Conservation (phyloP, 2,113 vertebrate species). For the Hypocryptadius cinnamomeus region DNA sequence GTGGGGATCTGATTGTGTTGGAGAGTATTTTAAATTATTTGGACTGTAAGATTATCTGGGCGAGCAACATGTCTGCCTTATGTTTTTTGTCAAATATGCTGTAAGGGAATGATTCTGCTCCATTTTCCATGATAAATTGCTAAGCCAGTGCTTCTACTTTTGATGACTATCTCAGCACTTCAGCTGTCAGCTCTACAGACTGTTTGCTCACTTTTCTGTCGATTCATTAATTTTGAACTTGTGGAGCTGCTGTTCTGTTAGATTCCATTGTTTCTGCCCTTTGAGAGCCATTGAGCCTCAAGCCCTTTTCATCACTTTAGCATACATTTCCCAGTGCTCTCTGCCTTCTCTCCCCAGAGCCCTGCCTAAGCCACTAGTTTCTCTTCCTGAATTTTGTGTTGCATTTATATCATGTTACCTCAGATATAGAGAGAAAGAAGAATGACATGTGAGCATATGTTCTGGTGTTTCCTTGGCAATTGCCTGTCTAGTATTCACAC, state of each 20-base stretch:
- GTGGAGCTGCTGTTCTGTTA: conserved; percentile 28
- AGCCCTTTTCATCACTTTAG: not conserved
- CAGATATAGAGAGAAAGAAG: not conserved
- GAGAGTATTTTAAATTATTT: not conserved
- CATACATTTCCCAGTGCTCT: not conserved
- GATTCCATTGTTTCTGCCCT: conserved; percentile 9
- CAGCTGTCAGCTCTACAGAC: conserved; percentile 32
- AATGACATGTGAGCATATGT: not conserved
- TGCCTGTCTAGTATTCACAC: not conserved
- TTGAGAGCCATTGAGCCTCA: not conserved
- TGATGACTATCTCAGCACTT: conserved; percentile 46
- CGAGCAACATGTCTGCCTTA: not conserved
- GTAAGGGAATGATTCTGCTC: not conserved
- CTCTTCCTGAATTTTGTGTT: not conserved
- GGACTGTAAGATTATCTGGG: not conserved
- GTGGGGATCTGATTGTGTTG: not conserved
- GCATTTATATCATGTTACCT: not conserved
- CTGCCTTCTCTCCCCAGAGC: not conserved
- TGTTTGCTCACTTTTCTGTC: conserved; percentile 40
- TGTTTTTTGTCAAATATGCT: conserved; percentile 17
- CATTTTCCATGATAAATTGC: conserved; percentile 41
- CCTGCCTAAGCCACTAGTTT: not conserved
- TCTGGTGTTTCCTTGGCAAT: conserved; percentile 19
- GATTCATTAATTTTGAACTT: conserved; percentile 45
- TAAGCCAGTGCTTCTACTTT: conserved; percentile 20